Conservation (phyloP, 2,888 invertebrate species). For the Hedychridium roseum region DNA sequence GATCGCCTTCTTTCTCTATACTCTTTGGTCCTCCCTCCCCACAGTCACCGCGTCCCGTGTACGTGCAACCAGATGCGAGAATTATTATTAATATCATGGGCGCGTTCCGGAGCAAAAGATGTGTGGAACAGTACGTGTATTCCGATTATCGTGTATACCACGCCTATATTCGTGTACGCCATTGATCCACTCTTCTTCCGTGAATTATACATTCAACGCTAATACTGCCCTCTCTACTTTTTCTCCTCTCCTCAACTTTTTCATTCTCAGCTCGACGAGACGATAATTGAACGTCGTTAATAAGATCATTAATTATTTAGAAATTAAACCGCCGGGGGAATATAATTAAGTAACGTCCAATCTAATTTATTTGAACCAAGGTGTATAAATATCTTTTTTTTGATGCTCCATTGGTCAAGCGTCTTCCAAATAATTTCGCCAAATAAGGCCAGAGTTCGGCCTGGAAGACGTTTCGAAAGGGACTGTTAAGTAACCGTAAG, state of each 20-base stretch:
- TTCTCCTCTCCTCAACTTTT: conserved; percentile 4
- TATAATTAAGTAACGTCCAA: no score
- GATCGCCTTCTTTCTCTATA: conserved; percentile 22
- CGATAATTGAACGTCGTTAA: no score
- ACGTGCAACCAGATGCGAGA: conserved; percentile 20
- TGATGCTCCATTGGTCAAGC: no score
- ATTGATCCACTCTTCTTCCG: conserved; percentile 30
- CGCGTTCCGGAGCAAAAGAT: conserved; percentile 4
- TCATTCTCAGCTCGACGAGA: background rate
- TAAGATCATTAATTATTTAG: no score
- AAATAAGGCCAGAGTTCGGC: no score
- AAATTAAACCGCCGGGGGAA: no score
- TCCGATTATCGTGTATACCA: conserved; percentile 3
- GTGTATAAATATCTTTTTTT: no score
- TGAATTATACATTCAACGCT: no score
- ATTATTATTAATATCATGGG: conserved; percentile 27
- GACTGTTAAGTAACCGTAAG: no score
- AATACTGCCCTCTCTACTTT: conserved; percentile 4
- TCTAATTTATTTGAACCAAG: no score
- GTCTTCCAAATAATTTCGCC: no score
- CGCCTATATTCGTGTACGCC: conserved; percentile 13
- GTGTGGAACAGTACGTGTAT: conserved; percentile 6
- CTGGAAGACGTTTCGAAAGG: no score
- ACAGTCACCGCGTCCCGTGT: conserved; percentile 5
- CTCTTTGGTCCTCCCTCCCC: background rate